Percentiles rank a stretch among this genome's conserved stretches.
Conservation (phyloP, 1,140 invertebrate genomes). For the Brachionus asplanchnoidis region DNA sequence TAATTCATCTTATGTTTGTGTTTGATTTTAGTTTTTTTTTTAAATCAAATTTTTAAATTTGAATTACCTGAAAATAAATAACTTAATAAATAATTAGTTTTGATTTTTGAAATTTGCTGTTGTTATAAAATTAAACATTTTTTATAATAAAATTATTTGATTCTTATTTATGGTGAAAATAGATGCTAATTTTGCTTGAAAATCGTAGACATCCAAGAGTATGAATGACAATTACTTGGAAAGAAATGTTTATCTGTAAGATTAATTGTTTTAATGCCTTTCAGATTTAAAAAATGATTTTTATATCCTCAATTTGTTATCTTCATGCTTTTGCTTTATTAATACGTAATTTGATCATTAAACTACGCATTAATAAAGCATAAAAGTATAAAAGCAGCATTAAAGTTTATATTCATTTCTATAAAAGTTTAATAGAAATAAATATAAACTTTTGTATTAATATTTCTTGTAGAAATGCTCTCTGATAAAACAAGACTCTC, state of each 20-base stretch:
- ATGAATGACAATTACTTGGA: not conserved
- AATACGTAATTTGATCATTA: too few species aligned
- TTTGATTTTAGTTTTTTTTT: not conserved
- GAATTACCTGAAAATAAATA: not conserved
- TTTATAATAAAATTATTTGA: not conserved
- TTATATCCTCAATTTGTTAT: too few species aligned
- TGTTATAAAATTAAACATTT: not conserved
- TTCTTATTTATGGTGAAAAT: not conserved
- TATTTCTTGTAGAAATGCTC: too few species aligned
- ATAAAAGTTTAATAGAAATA: too few species aligned
- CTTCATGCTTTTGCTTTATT: too few species aligned
- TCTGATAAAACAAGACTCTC: too few species aligned
- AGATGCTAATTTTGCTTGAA: not conserved
- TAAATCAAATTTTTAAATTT: not conserved
- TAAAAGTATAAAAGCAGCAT: too few species aligned
- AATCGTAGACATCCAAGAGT: not conserved
- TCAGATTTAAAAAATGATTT: not conserved
- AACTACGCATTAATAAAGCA: too few species aligned
- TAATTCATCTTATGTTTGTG: not conserved
- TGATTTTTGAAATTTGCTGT: not conserved
- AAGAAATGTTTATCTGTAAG: not conserved
- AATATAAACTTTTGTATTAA: too few species aligned
- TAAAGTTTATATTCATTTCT: too few species aligned
- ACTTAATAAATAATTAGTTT: not conserved
- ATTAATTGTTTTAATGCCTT: not conserved